Evolutionary conservation across 2,888 invertebrate genomes (phyloP), one percentile per base, ranked within the genome.

Genomic region (Pollenia amentaria): DNA sequence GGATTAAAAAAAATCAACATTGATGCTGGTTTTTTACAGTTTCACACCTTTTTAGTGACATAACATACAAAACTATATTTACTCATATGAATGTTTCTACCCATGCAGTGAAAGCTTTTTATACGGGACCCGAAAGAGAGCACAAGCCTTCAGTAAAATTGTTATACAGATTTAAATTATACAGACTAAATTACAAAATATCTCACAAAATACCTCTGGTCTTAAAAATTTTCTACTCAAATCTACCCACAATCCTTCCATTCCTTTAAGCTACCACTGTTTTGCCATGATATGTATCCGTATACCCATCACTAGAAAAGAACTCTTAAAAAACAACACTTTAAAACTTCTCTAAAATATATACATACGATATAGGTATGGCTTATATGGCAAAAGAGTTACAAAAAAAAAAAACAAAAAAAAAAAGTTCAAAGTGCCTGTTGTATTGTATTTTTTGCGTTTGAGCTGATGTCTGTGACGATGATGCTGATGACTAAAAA

Each of bases 301-400:
- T 29, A 6, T 12, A 44, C 29, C 29, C 14, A 16, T 21, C 40
- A n/a, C 46, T 42, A 12, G 44, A 46, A 81, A 29, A 57, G 6
- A 81, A 65, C 81, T 65, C 73, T 73, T 65, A 48, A 67, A 81
- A 72, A 55, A 73, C 55, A 72, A 55, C 80, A 80, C 80, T 80
- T 72, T 53, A 64, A 73, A 29, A 73, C 29, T 29, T 55, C 11
- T 65, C 73, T 48, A 81, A 70, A 72, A 55, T 42, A 21, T 64
- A 16, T 42, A 6, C 12, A 29, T 8, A 55, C 55, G 55, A 55
- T 16, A 18, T 53, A 16, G 12, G 21, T 65, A 44, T 46, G 21
- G 44, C 14, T 65, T 21, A 44, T 46, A 42, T 46, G 57, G 44
- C 57, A 72, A 21, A 55, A n/a, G 21, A 21, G 11, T 21, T 53